A percentile compares a stretch with the other conserved stretches of the same genome.
Conservation (phyloP, 2,797 vertebrate species). For the Phyllotis vaccarum region DNA sequence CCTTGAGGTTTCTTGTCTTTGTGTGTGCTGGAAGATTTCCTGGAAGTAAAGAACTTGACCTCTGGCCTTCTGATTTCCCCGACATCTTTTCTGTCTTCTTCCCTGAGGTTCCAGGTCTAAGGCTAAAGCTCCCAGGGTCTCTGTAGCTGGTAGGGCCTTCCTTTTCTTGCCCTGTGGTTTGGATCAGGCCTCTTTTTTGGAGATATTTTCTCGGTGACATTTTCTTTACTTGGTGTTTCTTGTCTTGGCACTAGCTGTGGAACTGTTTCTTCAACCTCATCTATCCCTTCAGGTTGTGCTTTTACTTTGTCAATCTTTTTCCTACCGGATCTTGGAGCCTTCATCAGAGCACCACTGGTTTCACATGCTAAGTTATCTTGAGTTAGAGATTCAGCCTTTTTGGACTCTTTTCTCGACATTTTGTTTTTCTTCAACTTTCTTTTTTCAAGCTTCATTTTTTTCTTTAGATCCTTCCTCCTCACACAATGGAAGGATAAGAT, state of each 20-base stretch:
- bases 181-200: slow-evolving; percentile 18
- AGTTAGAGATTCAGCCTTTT: neutral
- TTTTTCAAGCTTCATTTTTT: slow-evolving; percentile 32
- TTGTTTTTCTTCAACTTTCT: neutral
- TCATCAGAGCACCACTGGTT: neutral
- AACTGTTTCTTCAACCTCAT: slow-evolving; percentile 81
- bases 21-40: slow-evolving; percentile 69
- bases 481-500: neutral
- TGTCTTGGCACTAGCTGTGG: slow-evolving; percentile 87
- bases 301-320: neutral
- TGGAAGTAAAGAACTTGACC: slow-evolving; percentile 75
- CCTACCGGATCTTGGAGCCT: neutral
- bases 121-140: neutral
- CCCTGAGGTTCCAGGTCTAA: neutral
- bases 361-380: fast-evolving
- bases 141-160: slow-evolving; percentile 28
- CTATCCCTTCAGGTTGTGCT: neutral
- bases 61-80: slow-evolving; percentile 71
- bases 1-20: slow-evolving; percentile 60
- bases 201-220: slow-evolving; percentile 34
- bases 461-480: slow-evolving; percentile 63
- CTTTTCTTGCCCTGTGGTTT: slow-evolving; percentile 81
- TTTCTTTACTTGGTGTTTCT: neutral
- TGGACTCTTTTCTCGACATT: neutral
- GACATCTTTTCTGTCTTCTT: slow-evolving; percentile 68